Base-by-base conservation (phyloP, 2,888 invertebrate species). In the Rapana venosa region DNA sequence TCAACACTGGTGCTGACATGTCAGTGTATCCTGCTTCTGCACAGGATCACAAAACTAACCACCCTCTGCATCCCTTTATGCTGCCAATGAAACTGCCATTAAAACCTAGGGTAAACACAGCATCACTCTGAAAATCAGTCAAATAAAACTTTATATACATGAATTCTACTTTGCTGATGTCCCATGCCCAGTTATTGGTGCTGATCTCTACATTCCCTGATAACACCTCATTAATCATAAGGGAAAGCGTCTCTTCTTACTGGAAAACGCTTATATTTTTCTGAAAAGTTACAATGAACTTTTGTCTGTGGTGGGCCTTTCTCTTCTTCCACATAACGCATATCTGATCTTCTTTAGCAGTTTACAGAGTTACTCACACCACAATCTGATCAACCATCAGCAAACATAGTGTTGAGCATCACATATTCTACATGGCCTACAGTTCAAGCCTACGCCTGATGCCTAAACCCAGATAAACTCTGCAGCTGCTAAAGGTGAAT, bases 391-490 rank as follows among this genome's bases (percentile, higher is more conserved):
- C 30, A 26, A 35, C 70, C 74, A 89, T 56, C 56, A 87, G 30
- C 90, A 89, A n/a, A n/a, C n/a, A n/a, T n/a, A n/a, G 35, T 79
- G 90, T 61, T 81, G 87, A 90, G 56, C 87, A 90, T 81, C 83
- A 90, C 81, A 90, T 90, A 30, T 22, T 81, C 79, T n/a, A 87
- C 94, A 17, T 0, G 95, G 95, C 22, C 94, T 94, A 56, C 95
- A 15, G 94, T 94, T 8, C 89, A 89, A 58, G 77, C 92, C 11
- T 91, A 92, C 86, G 92, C 95, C 0, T 92, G 96, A 26, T n/a
- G 94, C 95, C 0, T 91, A 96, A 0, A 93, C 94, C 0, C 95
- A 95, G 0, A 95, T 95, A 17, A 92, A 92, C 87, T 92, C 94
- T 2, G 35, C 91, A 56, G 89, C 93, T 13, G 95, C 95, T 1